Conservation (phyloP, 2,888 invertebrate genomes). For the Melangyna quadrimaculata region DNA sequence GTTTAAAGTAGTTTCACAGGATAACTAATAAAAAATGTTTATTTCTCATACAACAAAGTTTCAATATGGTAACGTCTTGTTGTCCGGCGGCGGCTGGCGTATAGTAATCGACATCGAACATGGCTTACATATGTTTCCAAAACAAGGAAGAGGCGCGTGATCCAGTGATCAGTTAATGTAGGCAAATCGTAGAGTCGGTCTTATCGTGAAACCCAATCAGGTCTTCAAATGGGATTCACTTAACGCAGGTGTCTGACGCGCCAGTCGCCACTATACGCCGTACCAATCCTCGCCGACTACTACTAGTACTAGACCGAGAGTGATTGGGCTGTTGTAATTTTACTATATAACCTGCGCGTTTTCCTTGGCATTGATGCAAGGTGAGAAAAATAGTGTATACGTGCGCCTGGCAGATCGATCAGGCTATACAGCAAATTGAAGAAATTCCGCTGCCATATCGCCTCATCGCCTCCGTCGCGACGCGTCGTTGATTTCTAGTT, state of each 20-base stretch:
- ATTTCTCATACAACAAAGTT: no score
- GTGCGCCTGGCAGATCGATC: constrained; percentile 57
- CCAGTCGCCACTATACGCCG: background rate
- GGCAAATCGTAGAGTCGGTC: constrained; percentile 29
- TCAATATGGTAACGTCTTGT: background rate
- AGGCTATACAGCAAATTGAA: constrained; percentile 54
- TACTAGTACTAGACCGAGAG: background rate
- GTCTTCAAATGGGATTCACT: constrained; percentile 29
- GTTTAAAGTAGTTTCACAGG: no score
- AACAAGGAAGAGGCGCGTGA: constrained; percentile 24
- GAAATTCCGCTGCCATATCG: constrained; percentile 40
- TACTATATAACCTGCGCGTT: background rate
- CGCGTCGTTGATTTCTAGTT: background rate
- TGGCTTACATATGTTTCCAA: background rate
- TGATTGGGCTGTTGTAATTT: constrained; percentile 33
- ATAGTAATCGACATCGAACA: background rate
- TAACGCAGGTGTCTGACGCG: constrained; percentile 57
- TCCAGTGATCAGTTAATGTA: constrained; percentile 28
- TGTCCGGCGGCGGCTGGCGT: background rate
- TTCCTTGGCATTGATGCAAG: constrained; percentile 64
- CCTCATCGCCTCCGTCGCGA: background rate
- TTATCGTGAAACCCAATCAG: constrained; percentile 44
- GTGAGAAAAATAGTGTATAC: constrained; percentile 68
- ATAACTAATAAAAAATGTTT: no score
- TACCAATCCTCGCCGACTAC: constrained; percentile 8